These are phyloP conservation scores for Centropus bengalensis DNA, from an alignment of 2,113 vertebrate species.

Conservation along the genomic window DNA sequence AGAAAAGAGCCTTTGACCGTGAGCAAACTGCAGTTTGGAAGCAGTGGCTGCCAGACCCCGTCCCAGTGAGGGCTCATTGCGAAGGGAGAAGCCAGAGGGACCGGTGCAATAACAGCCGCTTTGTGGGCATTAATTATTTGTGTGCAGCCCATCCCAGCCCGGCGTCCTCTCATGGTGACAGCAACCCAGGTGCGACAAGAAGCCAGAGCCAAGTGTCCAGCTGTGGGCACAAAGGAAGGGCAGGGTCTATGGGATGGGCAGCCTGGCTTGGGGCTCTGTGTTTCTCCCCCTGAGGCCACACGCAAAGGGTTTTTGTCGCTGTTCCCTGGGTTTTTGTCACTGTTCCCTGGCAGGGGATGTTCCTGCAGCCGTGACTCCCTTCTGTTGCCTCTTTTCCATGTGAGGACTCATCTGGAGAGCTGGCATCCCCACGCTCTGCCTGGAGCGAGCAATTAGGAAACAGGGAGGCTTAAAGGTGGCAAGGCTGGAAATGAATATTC, in stretches of 20 bases:
- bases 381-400: background rate
- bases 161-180: fast-evolving
- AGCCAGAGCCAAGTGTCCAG: background rate
- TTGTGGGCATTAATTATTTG: background rate
- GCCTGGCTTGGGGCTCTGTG: no score
- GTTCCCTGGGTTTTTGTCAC: background rate
- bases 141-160: background rate
- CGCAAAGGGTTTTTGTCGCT: background rate
- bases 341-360: background rate
- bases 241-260: background rate
- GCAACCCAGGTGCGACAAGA: background rate
- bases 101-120: fast-evolving
- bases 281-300: background rate
- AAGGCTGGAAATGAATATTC: slow-evolving; percentile 10
- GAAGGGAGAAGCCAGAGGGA: background rate
- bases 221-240: fast-evolving
- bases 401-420: background rate
- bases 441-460: background rate
- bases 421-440: background rate
- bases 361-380: background rate
- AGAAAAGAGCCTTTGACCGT: background rate
- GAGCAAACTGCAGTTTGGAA: background rate
- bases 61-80: background rate
- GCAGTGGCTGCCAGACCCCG: fast-evolving
- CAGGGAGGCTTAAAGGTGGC: background rate